Percentiles rank a stretch among this genome's conserved stretches.
phyloP scores from a whole-genome alignment of 2,113 vertebrate genomes.

The Melanocharis versteri region DNA sequence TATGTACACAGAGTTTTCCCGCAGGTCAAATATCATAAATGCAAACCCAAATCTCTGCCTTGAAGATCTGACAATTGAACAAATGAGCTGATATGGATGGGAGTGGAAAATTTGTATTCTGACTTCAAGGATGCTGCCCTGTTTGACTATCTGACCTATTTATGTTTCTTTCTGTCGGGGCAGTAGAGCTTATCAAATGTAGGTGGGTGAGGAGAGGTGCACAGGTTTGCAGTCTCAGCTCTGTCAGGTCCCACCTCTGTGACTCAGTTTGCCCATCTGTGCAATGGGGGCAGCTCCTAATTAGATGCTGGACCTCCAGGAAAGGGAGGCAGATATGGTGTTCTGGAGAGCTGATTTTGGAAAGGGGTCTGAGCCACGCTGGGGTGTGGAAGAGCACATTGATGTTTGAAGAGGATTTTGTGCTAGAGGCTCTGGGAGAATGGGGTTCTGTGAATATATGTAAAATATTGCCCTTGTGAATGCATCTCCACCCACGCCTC shows the following conservation, averaged over 20 bases:
- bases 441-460: not conserved
- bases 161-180: not conserved
- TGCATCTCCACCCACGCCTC: not conserved
- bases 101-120: not conserved
- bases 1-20: conserved; percentile 39
- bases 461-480: not conserved
- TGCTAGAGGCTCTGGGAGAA: not conserved
- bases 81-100: conserved; percentile 21
- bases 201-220: not conserved
- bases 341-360: not conserved
- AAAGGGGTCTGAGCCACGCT: not conserved
- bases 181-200: conserved; percentile 7
- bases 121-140: not conserved
- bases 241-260: not conserved
- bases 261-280: not conserved
- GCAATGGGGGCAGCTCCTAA: not conserved
- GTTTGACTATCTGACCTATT: conserved; percentile 28
- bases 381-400: not conserved
- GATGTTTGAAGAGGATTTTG: not conserved
- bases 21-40: conserved; percentile 48
- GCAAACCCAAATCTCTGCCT: conserved; percentile 39
- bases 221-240: not conserved
- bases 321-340: not conserved
- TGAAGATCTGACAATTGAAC: conserved; percentile 34
- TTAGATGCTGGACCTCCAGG: not conserved